These are phyloP conservation scores for Epinephelus fuscoguttatus DNA, from an alignment of 2,113 vertebrate genomes.

Conservation along the genomic window DNA sequence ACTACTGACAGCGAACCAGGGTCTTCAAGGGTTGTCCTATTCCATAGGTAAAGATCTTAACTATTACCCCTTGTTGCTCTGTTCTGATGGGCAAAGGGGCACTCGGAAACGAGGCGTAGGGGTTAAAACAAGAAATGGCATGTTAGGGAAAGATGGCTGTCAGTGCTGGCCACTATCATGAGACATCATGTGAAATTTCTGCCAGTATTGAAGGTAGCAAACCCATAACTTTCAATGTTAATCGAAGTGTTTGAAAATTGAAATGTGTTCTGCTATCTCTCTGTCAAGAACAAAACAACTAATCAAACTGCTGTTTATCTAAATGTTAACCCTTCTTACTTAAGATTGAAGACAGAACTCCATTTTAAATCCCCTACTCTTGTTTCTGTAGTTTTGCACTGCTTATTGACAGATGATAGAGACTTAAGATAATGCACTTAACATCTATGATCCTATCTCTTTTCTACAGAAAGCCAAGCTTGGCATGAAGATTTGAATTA, in stretches of 20 bases:
- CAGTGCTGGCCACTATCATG: neutral
- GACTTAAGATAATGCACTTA: neutral
- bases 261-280: neutral
- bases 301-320: neutral
- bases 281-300: neutral
- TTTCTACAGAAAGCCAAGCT: constrained; percentile 95
- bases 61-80: no score
- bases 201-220: neutral
- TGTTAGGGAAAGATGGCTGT: neutral
- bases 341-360: neutral
- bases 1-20: no score
- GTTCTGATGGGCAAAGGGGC: no score
- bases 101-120: no score
- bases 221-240: neutral
- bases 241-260: neutral
- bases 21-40: no score
- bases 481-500: constrained; percentile 92
- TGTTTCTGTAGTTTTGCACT: neutral
- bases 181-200: neutral
- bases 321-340: neutral
- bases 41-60: no score
- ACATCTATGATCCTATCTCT: constrained; percentile 10
- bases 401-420: neutral
- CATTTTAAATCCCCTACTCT: neutral
- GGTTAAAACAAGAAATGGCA: no score